These are phyloP conservation scores for Lutraria rhynchaena DNA, from an alignment of 1,140 invertebrate genomes.

Conservation along the genomic window DNA sequence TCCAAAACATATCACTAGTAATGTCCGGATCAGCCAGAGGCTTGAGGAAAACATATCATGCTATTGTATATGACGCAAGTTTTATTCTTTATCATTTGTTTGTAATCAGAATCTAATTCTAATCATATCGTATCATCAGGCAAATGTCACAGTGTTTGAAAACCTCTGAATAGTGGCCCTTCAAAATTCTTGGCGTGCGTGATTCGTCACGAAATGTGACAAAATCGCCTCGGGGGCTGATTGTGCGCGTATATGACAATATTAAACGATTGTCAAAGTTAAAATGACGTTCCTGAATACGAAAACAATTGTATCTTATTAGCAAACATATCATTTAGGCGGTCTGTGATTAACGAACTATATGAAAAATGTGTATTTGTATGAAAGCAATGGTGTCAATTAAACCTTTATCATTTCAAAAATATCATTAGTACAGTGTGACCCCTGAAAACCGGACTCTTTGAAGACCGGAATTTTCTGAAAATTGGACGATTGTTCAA, in stretches of 20 bases:
- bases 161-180: conserved; percentile 9
- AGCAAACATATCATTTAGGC: no score
- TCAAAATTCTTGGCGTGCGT: conserved; percentile 47
- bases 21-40: not conserved
- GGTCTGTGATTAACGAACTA: no score
- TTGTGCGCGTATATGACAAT: not conserved
- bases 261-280: no score
- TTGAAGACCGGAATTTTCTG: no score
- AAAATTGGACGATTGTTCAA: no score
- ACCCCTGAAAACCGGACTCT: no score
- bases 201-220: conserved; percentile 40
- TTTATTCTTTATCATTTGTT: conserved; percentile 26
- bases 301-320: no score
- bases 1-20: not conserved
- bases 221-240: not conserved
- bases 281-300: no score
- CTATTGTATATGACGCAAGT: conserved; percentile 15
- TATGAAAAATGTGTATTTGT: no score
- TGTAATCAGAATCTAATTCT: conserved; percentile 23
- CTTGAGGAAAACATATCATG: not conserved
- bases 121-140: not conserved
- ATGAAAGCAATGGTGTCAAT: no score
- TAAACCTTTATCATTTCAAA: no score
- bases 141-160: not conserved
- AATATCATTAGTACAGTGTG: no score